phyloP scores from a whole-genome alignment of 2,113 vertebrate genomes.

The Lamprologus lemairii region DNA sequence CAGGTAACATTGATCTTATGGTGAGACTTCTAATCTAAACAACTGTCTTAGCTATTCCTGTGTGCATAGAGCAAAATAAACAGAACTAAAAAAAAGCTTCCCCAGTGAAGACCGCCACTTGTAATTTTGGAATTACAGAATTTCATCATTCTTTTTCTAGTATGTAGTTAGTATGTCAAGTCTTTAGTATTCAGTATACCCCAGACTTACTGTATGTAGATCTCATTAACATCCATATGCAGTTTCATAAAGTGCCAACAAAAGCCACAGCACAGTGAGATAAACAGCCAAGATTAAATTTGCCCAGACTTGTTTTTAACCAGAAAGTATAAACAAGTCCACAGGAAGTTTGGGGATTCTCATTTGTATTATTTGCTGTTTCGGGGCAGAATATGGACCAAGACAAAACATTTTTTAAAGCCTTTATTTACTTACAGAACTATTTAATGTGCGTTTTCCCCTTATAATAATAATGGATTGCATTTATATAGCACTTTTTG shows the following conservation, averaged over 20 bases:
- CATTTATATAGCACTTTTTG: rapidly evolving
- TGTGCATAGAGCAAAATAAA: not conserved
- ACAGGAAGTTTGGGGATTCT: not conserved
- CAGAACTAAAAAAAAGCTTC: not conserved
- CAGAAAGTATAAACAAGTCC: not conserved
- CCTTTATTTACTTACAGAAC: not conserved
- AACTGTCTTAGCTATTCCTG: rapidly evolving
- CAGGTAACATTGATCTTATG: not conserved
- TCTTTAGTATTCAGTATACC: not conserved
- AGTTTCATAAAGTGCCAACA: not conserved
- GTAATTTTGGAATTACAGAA: not conserved
- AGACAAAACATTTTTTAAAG: not conserved
- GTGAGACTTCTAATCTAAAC: not conserved
- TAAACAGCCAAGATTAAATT: not conserved
- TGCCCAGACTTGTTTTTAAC: not conserved
- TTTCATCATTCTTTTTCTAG: not conserved
- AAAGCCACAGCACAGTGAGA: not conserved
- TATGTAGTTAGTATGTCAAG: not conserved
- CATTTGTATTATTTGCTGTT: not conserved
- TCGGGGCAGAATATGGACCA: not conserved
- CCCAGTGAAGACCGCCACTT: not conserved
- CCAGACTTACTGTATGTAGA: not conserved
- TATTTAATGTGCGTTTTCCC: not conserved
- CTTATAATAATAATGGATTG: not conserved
- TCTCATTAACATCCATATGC: not conserved